phyloP scores from a whole-genome alignment of 2,797 vertebrate species.

The Balearica regulorum region DNA sequence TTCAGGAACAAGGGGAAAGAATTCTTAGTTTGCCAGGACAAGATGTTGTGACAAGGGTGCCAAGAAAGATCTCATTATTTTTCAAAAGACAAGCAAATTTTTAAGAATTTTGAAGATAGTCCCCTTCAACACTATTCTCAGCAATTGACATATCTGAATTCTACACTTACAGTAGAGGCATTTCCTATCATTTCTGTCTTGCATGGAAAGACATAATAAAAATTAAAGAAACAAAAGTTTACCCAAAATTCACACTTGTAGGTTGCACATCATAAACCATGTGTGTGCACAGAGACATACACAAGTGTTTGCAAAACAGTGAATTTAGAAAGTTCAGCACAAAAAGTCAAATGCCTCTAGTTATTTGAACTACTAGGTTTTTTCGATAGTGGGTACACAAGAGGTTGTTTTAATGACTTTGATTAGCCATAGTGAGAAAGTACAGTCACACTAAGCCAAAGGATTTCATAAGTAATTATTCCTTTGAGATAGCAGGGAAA shows the following conservation, averaged over 20 bases:
- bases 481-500: not conserved
- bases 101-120: not conserved
- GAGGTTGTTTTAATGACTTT: not conserved
- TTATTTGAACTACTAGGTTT: not conserved
- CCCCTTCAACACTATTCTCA: not conserved
- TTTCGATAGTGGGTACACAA: not conserved
- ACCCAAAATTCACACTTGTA: not conserved
- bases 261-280: not conserved
- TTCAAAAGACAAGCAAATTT: not conserved
- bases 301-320: not conserved
- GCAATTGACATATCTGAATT: not conserved
- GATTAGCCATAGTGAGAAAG: not conserved
- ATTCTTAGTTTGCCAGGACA: not conserved
- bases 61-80: not conserved
- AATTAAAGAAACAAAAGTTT: not conserved
- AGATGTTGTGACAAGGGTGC: not conserved
- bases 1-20: not conserved
- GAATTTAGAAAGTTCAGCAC: not conserved
- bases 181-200: not conserved
- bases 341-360: not conserved
- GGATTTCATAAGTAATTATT: not conserved
- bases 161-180: not conserved
- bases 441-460: not conserved
- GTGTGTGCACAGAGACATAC: accelerated
- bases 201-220: not conserved